These are phyloP conservation scores for Smutsia gigantea DNA, from an alignment of 2,797 vertebrate genomes.

Conservation along the genomic window DNA sequence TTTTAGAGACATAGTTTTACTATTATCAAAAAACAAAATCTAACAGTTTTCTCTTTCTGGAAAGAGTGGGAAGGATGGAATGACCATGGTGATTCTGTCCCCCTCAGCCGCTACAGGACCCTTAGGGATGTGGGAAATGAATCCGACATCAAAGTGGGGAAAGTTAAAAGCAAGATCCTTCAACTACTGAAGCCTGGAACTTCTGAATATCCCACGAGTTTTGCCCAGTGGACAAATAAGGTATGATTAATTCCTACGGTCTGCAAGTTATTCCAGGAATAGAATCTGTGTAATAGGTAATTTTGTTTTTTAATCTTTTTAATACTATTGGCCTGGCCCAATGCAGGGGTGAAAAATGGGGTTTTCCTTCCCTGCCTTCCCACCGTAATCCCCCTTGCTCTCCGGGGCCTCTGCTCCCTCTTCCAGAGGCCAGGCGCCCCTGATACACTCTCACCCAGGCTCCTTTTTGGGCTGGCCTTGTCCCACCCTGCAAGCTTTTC, in stretches of 20 bases:
- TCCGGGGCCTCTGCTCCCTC: background rate
- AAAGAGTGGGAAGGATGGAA: background rate
- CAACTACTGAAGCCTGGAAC: background rate
- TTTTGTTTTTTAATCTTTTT: background rate
- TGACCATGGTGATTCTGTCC: background rate
- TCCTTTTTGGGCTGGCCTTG: background rate
- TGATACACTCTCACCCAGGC: background rate
- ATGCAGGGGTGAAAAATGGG: background rate
- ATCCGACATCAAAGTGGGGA: constrained; percentile 51
- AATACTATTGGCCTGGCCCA: background rate
- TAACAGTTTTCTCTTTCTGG: constrained; percentile 12
- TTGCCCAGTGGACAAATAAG: constrained; percentile 58
- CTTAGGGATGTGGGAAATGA: constrained; percentile 83
- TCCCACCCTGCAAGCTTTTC: background rate
- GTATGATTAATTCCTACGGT: constrained; percentile 65
- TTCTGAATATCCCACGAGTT: background rate
- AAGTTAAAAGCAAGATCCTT: fast-evolving
- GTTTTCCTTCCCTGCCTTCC: background rate
- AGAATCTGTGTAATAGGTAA: background rate
- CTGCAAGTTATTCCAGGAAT: background rate
- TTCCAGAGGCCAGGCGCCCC: background rate
- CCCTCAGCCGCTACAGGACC: constrained; percentile 81
- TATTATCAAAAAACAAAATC: constrained; percentile 9
- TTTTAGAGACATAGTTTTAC: background rate
- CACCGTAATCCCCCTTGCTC: background rate